Base-by-base conservation (phyloP, 2,113 vertebrate species). In the Daphoenositta chrysoptera region DNA sequence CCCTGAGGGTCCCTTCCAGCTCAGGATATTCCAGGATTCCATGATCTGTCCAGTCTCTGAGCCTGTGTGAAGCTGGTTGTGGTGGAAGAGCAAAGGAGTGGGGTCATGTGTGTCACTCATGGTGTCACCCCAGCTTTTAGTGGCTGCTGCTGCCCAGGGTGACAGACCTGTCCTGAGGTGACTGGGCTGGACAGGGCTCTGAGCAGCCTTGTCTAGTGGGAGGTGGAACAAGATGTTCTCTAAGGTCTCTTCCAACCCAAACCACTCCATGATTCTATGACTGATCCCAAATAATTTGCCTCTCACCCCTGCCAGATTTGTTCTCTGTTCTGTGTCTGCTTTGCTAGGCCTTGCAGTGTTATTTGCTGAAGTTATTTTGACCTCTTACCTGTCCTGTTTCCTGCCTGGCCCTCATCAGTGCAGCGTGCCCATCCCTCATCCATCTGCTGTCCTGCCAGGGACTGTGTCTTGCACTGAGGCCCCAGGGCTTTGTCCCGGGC, bases 1-100 rank as follows among this genome's bases (percentile, higher is more conserved):
- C 61, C 31, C 0, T 50, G 44, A 0, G 53, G 26, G 21, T 21
- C 11, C 30, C 16, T 66, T 37, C 31, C 35, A 0, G 0, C 53
- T 37, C 14, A 22, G 45, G 6, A 8, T 5, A 44, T 51, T 75
- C 37, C 18, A 35, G 26, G 44, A 42, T 50, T 86, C 44, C 9
- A 3, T 75, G 58, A 11, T 35, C 28, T 73, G 3, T 76, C 48
- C 31, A 33, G 24, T 33, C 28, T 65, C 44, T 72, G 77, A 79
- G 87, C n/a, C 20, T 12, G 24, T 33, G 31, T 1, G 7, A 39
- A 40, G 44, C 24, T 89, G 80, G 13, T 31, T 77, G 35, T 66
- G 51, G 13, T 83, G 48, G n/a, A 45, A 28, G 44, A 80, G 57
- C 19, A 42, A 27, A 26, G 27, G 6, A 17, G 10, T 21, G 60